Base-by-base conservation (phyloP, 2,888 invertebrate species). In the Linhomoeus sp. region DNA sequence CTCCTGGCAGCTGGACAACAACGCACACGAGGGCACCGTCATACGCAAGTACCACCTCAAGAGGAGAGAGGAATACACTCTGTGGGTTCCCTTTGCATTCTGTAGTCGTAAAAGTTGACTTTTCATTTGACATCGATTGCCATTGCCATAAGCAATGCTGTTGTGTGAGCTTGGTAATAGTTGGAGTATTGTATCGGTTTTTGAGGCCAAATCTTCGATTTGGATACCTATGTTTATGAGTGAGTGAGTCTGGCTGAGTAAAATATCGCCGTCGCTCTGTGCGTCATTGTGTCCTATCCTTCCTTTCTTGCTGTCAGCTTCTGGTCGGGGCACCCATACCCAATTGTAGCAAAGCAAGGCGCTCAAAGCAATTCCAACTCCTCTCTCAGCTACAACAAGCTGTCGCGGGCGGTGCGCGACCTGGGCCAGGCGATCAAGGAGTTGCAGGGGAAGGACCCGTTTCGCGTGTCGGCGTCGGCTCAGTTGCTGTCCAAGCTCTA, bases 11-110 rank as follows among this genome's bases (percentile, higher is more conserved):
- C 79, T 81, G 0, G 92, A 92, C 63, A 88, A 92, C 64, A 88
- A 85, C 70, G 67, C 88, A 40, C 81, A 81, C 56, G 92, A 92
- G 72, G 79, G 86, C 5, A 83, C 82, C 71, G 73, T 90, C 25
- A 74, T 97, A 70, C 80, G 78, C 65, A 81, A 79, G 58, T 99
- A 78, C 67, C 76, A 78, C 51, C 79, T 99, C 56, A 84, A 85
- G 61, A 88, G 82, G 63, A 73, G 94, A 49, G 90, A 92, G 66
- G 90, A 97, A 66, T 97, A 92, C 62, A 82, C 87, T 17, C 80
- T 78, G 87, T 88, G 71, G 70, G n/a, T n/a, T n/a, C n/a, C n/a
- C 74, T 67, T 41, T 22, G 19, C 14, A 29, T 29, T n/a, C n/a
- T n/a, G n/a, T n/a, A n/a, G n/a, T n/a, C n/a, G n/a, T n/a, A n/a